Evolutionary conservation across 2,113 vertebrate genomes (phyloP).

Genomic region (Anseranas semipalmata): DNA sequence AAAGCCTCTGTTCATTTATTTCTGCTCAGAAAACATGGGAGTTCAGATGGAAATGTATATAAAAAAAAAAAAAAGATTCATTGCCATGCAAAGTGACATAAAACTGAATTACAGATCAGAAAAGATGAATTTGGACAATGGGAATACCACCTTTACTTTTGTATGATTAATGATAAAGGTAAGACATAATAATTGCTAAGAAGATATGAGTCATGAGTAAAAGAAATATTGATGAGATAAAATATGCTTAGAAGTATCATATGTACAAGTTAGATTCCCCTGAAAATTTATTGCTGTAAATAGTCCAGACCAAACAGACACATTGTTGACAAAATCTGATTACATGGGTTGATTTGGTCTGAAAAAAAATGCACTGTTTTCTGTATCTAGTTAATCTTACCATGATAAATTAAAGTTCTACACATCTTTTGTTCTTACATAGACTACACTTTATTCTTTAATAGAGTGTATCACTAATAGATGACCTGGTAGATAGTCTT

Average conservation of each 20-base stretch:
- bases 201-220: conserved; percentile 2
- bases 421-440: not conserved
- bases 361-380: not conserved
- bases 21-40: conserved; percentile 70
- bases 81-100: conserved; percentile 39
- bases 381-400: not conserved
- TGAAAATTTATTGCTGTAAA: conserved; percentile 29
- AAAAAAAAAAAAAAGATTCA: conserved; percentile 21
- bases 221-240: conserved; percentile 53
- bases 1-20: conserved; percentile 82
- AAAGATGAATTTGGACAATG: conserved; percentile 67
- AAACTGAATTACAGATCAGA: conserved; percentile 64
- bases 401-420: not conserved
- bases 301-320: conserved; percentile 7
- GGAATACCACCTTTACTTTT: conserved; percentile 17
- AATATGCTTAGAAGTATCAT: not conserved
- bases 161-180: conserved; percentile 47
- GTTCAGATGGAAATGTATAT: conserved; percentile 48
- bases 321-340: conserved; percentile 6
- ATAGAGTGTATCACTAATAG: not conserved
- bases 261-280: conserved; percentile 1
- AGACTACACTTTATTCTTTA: not conserved
- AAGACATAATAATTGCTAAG: conserved; percentile 41
- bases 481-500: not conserved
- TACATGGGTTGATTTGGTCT: not conserved